Evolutionary conservation across 2,113 vertebrate genomes (phyloP), one percentile per base, ranked within the genome.

Genomic region (Ifrita kowaldi): DNA sequence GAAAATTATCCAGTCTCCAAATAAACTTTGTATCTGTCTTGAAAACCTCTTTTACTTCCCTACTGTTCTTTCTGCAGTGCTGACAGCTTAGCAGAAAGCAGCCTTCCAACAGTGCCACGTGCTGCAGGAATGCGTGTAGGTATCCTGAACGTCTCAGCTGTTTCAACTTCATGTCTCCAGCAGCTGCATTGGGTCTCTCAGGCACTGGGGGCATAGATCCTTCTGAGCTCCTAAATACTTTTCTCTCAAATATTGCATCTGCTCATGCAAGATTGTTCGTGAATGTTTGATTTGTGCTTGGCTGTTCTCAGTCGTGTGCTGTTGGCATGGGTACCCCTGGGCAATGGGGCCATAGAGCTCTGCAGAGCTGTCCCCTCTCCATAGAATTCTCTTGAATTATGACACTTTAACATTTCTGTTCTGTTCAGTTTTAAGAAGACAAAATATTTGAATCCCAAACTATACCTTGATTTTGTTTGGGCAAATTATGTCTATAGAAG

Each of bases 141-240:
- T 16, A 19, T 26, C 15, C 13, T 73, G 12, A 2, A 1, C 12
- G 68, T 63, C 47, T 70, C 0, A 0, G 8, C 30, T 86, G 4
- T 33, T 92, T 27, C 3, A 0, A 46, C 15, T 80, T 62, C 10
- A 0, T 14, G 6, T 35, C 16, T 42, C 32, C 37, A 41, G 17
- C 10, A 49, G 8, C 14, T 44, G 8, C 32, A 15, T 13, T 78
- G 71, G 9, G 16, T 60, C 20, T 84, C 19, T 73, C 35, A 57
- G 62, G n/a, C n/a, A 69, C 0, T 26, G 33, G 8, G 13, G 30
- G 16, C 7, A 17, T 2, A 70, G 33, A 35, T 60, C 32, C 47
- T 69, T 75, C 44, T 62, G 49, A 82, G 37, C 4, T 46, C 53
- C n/a, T 69, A 17, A 32, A 47, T 39, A 27, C 24, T 50, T 42